A percentile compares a stretch with the other conserved stretches of the same genome.
These are phyloP conservation scores for Drepana falcataria DNA, from an alignment of 2,888 invertebrate species.

Conservation along the genomic window DNA sequence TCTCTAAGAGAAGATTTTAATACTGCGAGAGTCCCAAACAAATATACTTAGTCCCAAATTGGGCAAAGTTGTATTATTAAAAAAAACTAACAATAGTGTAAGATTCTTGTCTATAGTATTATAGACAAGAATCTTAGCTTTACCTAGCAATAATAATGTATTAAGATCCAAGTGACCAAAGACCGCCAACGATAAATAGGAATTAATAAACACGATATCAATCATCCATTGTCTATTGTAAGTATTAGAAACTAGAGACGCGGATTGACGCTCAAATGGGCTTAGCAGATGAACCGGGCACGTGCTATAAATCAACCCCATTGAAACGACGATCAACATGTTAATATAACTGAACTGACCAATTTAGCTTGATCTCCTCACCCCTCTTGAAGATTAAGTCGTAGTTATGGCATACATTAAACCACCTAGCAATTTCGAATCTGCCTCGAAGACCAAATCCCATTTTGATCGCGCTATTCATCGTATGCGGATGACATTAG, in stretches of 20 bases:
- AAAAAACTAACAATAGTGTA: too few species aligned
- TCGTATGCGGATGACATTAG: too few species aligned
- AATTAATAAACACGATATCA: constrained; percentile 29
- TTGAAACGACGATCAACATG: constrained; percentile 67
- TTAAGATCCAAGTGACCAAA: neutral
- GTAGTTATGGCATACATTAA: neutral
- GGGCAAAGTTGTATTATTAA: too few species aligned
- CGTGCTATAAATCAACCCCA: constrained; percentile 57
- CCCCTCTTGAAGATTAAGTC: constrained; percentile 11
- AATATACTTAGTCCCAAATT: too few species aligned
- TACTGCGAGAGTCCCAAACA: too few species aligned
- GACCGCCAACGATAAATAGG: constrained; percentile 15
- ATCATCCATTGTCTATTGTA: constrained; percentile 42
- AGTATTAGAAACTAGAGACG: constrained; percentile 42
- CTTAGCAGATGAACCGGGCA: constrained; percentile 48
- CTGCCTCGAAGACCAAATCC: too few species aligned
- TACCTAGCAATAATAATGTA: too few species aligned
- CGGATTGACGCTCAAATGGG: constrained; percentile 53
- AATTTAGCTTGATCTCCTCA: constrained; percentile 31
- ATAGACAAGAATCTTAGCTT: too few species aligned
- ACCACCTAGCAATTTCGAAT: neutral
- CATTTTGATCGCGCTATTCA: too few species aligned
- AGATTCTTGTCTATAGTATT: too few species aligned
- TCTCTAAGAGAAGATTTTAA: too few species aligned
- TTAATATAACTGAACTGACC: constrained; percentile 52